Evolutionary conservation across 2,113 vertebrate genomes (phyloP).

Genomic region (Phylloscopus trochilus): DNA sequence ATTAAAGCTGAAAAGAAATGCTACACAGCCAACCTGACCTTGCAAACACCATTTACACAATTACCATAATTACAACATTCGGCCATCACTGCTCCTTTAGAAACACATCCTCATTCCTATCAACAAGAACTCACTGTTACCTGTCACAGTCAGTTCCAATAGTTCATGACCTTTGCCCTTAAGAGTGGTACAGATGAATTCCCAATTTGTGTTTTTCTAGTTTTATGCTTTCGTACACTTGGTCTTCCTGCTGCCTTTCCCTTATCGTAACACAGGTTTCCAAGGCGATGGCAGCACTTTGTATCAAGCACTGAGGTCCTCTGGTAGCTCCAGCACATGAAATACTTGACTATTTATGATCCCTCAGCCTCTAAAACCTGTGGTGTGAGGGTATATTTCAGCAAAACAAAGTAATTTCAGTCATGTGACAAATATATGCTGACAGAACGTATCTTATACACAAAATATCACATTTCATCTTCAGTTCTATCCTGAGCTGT

Average conservation of each 20-base stretch:
- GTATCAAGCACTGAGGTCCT: neutral
- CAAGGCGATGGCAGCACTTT: neutral
- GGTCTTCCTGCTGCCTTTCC: neutral
- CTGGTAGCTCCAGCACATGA: neutral
- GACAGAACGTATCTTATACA: fast-evolving
- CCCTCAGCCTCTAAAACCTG: neutral
- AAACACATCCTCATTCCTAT: neutral
- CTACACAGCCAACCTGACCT: neutral
- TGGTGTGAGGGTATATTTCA: fast-evolving
- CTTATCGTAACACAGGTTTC: neutral
- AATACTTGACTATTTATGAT: neutral
- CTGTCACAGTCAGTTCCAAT: fast-evolving
- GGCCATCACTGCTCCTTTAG: neutral
- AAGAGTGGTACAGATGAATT: neutral
- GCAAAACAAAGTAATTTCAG: neutral
- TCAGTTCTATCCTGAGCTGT: neutral
- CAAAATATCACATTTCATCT: neutral
- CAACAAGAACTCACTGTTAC: neutral
- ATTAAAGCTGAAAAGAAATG: neutral
- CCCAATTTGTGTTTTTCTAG: neutral
- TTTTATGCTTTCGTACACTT: neutral
- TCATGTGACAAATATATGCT: neutral
- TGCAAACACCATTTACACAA: neutral
- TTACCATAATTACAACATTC: neutral
- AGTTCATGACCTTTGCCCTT: neutral